phyloP scores from a whole-genome alignment of 1,140 invertebrate genomes.

The Potamilus streckersoni region DNA sequence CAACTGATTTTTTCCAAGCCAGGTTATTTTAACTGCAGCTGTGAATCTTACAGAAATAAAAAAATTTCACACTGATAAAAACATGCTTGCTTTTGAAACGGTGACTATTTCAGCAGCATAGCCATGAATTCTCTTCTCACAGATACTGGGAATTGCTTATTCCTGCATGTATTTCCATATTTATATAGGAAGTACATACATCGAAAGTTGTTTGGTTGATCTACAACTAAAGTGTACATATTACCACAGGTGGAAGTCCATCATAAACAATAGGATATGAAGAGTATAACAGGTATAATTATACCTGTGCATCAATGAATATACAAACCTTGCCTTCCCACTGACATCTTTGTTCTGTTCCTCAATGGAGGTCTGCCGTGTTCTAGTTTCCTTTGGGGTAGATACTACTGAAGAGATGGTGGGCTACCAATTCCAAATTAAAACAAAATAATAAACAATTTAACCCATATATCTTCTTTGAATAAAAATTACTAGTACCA shows the following conservation, averaged over 20 bases:
- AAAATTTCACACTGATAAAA: too few species aligned
- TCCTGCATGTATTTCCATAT: too few species aligned
- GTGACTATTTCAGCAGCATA: too few species aligned
- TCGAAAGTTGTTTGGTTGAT: background rate
- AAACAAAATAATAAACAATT: background rate
- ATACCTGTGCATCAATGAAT: background rate
- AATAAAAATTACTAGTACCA: background rate
- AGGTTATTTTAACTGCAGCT: too few species aligned
- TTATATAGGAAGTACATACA: background rate
- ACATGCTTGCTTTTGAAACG: too few species aligned
- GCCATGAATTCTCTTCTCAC: too few species aligned
- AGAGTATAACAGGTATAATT: too few species aligned
- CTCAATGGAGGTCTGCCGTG: conserved; percentile 81
- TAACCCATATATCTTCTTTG: too few species aligned
- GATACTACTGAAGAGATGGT: conserved; percentile 69
- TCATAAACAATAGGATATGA: too few species aligned
- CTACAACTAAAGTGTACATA: background rate
- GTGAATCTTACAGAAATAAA: too few species aligned
- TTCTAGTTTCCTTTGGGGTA: conserved; percentile 68
- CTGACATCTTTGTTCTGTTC: conserved; percentile 87
- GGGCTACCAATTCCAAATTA: conserved; percentile 57
- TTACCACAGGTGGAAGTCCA: background rate
- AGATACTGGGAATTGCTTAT: too few species aligned
- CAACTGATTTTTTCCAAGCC: too few species aligned
- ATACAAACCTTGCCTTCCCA: conserved; percentile 76